Percentiles rank a stretch among this genome's conserved stretches.
Evolutionary conservation across 2,113 vertebrate species (phyloP).

Genomic region (Tricholaema leucomelas): DNA sequence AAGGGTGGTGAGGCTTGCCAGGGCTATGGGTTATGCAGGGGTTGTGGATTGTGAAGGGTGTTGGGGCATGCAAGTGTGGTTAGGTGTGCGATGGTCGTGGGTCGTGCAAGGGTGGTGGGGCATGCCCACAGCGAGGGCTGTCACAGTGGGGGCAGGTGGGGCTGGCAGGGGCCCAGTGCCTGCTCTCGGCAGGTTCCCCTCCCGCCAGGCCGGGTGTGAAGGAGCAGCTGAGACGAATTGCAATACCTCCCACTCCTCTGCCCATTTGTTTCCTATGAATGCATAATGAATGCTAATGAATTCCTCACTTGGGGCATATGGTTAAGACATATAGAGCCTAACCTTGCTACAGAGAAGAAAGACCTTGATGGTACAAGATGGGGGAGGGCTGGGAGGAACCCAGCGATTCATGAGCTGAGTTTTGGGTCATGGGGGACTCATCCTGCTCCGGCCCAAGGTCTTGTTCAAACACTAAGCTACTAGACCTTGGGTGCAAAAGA

Average conservation of each 20-base stretch:
- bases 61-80: not conserved
- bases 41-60: not conserved
- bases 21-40: not conserved
- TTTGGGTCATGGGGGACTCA: not conserved
- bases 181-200: not conserved
- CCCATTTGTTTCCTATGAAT: conserved; percentile 68
- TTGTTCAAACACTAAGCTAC: not conserved
- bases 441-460: not conserved
- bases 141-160: not conserved
- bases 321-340: conserved; percentile 68
- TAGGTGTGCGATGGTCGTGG: not conserved
- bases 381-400: not conserved
- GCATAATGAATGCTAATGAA: conserved; percentile 87
- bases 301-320: conserved; percentile 63
- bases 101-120: too few relatives aligned
- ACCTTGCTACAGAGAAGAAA: conserved; percentile 43
- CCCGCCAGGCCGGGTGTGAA: conserved; percentile 39
- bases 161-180: not conserved
- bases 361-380: conserved; percentile 27
- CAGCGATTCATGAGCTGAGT: not conserved
- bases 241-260: conserved; percentile 58
- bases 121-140: not conserved
- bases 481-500: not conserved
- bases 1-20: not conserved
- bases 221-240: conserved; percentile 72